phyloP scores from a whole-genome alignment of 2,888 invertebrate species.

The Zelleria hepariella region DNA sequence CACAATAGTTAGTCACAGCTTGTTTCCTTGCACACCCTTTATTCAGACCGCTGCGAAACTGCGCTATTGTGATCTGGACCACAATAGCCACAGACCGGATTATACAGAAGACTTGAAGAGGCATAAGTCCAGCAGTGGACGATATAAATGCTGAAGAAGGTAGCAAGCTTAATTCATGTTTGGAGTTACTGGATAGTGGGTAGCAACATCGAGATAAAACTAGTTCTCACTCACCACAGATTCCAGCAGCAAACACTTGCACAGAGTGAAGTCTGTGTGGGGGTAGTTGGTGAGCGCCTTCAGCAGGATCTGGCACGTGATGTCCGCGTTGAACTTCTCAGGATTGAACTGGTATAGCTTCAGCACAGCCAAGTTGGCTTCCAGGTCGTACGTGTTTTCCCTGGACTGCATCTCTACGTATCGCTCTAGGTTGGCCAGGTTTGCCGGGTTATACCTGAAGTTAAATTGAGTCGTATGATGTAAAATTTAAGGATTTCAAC shows the following conservation, averaged over 20 bases:
- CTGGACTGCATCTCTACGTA: conserved; percentile 94
- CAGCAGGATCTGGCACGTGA: conserved; percentile 90
- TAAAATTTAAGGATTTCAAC: too few relatives aligned
- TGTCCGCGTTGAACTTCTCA: conserved; percentile 83
- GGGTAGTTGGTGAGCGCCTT: conserved; percentile 98
- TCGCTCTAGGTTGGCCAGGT: conserved; percentile 88
- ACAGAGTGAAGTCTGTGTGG: conserved; percentile 97
- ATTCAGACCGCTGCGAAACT: too few relatives aligned
- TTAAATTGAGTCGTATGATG: neutral
- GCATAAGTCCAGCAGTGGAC: too few relatives aligned
- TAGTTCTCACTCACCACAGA: conserved; percentile 46
- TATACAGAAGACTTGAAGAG: too few relatives aligned
- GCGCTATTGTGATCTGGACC: too few relatives aligned
- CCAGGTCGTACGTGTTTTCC: conserved; percentile 96
- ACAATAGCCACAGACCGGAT: too few relatives aligned
- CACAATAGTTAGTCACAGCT: too few relatives aligned
- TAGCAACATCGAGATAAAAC: too few relatives aligned
- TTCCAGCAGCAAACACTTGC: conserved; percentile 95
- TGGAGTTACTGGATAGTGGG: too few relatives aligned
- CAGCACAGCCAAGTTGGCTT: conserved; percentile 96
- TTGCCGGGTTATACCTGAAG: conserved; percentile 95
- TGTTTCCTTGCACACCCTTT: too few relatives aligned
- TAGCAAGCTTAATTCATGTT: too few relatives aligned
- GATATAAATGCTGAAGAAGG: too few relatives aligned
- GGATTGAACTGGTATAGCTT: conserved; percentile 98